phyloP scores from a whole-genome alignment of 2,113 vertebrate species.

The Leucopternis melanops region DNA sequence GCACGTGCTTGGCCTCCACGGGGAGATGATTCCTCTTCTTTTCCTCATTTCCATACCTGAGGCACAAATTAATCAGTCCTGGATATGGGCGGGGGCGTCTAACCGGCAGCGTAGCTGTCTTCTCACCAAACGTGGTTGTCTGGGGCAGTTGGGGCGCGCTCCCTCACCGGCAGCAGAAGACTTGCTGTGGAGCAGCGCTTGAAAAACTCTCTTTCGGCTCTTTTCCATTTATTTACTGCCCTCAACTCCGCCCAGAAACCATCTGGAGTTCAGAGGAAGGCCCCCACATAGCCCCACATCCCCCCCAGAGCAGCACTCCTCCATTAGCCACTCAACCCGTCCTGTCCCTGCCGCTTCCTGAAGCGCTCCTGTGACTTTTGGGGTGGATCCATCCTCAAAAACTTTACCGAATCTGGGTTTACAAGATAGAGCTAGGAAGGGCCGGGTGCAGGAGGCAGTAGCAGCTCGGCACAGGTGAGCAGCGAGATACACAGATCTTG shows the following conservation, averaged over 20 bases:
- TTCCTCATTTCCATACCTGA: not conserved
- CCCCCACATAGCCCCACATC: accelerated
- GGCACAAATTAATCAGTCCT: not conserved
- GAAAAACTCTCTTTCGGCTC: not conserved
- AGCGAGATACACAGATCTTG: too few relatives aligned
- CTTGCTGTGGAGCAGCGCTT: accelerated
- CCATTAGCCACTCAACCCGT: accelerated
- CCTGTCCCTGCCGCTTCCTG: too few relatives aligned
- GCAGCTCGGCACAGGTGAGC: not conserved
- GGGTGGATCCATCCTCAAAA: not conserved
- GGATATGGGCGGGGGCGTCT: too few relatives aligned
- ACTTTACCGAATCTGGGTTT: not conserved
- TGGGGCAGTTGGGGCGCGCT: accelerated
- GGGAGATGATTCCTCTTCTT: not conserved
- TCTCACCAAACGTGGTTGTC: not conserved
- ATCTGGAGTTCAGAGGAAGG: not conserved
- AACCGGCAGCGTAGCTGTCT: not conserved
- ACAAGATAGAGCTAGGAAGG: not conserved
- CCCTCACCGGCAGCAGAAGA: not conserved
- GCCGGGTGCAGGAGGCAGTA: not conserved
- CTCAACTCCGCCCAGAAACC: not conserved
- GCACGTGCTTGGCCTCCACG: accelerated
- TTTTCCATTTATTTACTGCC: not conserved
- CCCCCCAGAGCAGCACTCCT: not conserved
- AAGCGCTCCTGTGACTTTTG: not conserved